Conservation (phyloP, 1,140 invertebrate species). For the Tetramorium alpestre region DNA sequence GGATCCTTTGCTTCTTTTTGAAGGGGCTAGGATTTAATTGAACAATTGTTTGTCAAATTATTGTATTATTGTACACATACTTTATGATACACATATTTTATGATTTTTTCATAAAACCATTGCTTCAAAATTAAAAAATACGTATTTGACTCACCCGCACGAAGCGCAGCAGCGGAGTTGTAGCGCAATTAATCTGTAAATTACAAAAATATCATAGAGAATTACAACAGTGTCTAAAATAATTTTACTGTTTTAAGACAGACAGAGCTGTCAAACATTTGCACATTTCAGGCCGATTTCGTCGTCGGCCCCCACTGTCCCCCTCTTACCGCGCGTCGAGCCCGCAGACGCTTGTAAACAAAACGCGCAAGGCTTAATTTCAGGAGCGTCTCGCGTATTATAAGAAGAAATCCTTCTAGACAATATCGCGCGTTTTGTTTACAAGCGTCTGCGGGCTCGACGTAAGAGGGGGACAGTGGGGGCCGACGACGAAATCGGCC, state of each 20-base stretch:
- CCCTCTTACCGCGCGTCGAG: no score
- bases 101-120: neutral
- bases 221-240: neutral
- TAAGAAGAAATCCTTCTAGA: no score
- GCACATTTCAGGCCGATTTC: no score
- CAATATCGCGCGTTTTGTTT: no score
- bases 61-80: neutral
- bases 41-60: neutral
- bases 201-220: neutral
- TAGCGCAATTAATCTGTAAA: neutral
- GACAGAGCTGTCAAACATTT: no score
- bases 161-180: neutral
- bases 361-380: no score
- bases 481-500: no score
- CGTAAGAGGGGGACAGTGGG: no score
- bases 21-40: neutral
- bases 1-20: neutral
- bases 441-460: no score
- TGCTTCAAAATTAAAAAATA: neutral
- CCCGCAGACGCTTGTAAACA: no score
- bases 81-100: neutral
- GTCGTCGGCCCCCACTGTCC: no score
- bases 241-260: neutral
- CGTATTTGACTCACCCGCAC: neutral
- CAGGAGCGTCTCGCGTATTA: no score